These are phyloP conservation scores for Enteromius anoplus DNA, from an alignment of 2,797 vertebrate genomes.

Conservation along the genomic window DNA sequence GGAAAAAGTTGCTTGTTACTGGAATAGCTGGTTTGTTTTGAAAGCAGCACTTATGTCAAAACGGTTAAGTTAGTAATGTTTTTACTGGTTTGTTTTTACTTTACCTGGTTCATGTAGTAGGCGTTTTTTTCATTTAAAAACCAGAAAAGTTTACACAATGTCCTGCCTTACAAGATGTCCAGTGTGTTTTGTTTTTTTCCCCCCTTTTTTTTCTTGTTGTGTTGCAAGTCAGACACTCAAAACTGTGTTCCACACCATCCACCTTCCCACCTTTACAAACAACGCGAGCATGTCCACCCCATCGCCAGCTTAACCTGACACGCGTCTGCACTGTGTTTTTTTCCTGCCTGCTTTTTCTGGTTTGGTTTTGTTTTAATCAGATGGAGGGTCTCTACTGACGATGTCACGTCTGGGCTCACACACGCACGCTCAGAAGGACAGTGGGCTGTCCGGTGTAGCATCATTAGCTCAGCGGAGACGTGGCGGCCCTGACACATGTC, in stretches of 20 bases:
- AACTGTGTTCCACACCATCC: slow-evolving; percentile 42
- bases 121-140: neutral
- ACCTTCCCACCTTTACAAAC: slow-evolving; percentile 55
- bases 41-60: neutral
- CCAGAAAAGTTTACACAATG: slow-evolving; percentile 30
- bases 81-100: neutral
- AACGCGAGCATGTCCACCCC: slow-evolving; percentile 74
- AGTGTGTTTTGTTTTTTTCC: neutral
- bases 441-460: slow-evolving; percentile 81
- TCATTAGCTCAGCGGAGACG: slow-evolving; percentile 83
- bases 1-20: neutral
- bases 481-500: slow-evolving; percentile 84
- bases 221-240: slow-evolving; percentile 40
- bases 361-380: slow-evolving; percentile 80
- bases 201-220: slow-evolving; percentile 2
- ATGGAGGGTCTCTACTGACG: slow-evolving; percentile 75
- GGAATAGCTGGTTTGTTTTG: neutral
- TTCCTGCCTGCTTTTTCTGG: slow-evolving; percentile 79
- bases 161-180: slow-evolving; percentile 38
- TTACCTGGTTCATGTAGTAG: neutral
- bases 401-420: slow-evolving; percentile 59
- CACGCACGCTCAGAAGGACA: slow-evolving; percentile 74
- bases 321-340: slow-evolving; percentile 73
- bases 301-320: slow-evolving; percentile 78
- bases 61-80: neutral